These are phyloP conservation scores for Microcebus jonahi DNA, from an alignment of 2,113 vertebrate species.

Conservation along the genomic window DNA sequence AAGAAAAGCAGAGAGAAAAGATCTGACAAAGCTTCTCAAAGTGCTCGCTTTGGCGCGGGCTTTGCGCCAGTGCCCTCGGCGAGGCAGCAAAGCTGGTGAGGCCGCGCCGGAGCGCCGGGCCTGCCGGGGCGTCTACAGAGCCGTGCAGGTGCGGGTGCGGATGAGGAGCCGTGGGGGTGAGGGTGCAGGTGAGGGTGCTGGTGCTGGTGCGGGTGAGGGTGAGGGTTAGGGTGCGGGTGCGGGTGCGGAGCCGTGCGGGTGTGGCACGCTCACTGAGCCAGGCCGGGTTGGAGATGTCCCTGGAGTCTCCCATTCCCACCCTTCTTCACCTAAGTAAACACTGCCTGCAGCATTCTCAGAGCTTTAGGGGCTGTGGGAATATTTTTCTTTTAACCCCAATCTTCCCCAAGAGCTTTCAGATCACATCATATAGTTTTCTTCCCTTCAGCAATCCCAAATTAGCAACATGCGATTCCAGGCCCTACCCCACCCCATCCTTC, in stretches of 20 bases:
- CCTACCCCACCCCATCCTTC: background rate
- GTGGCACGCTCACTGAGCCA: too few species aligned
- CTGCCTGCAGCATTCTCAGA: background rate
- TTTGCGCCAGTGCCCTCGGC: background rate
- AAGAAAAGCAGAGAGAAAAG: background rate
- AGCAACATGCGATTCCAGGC: background rate
- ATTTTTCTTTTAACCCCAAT: conserved; percentile 20
- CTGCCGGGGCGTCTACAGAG: too few species aligned
- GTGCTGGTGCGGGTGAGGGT: too few species aligned
- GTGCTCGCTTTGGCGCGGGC: background rate
- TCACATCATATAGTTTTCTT: conserved; percentile 2
- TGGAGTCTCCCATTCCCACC: background rate
- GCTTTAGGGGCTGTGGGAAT: background rate
- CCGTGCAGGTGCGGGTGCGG: too few species aligned
- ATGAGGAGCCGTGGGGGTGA: too few species aligned
- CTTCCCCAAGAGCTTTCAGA: conserved; percentile 25
- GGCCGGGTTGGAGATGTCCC: background rate
- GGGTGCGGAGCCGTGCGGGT: too few species aligned
- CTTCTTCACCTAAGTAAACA: background rate
- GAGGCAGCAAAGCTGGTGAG: too few species aligned
- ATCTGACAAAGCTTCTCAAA: background rate
- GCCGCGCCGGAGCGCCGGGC: too few species aligned
- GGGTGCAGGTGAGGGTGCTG: too few species aligned
- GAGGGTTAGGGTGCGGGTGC: too few species aligned
- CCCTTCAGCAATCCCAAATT: background rate